Conservation (phyloP, 2,113 vertebrate species). For the Notothenia coriiceps region DNA sequence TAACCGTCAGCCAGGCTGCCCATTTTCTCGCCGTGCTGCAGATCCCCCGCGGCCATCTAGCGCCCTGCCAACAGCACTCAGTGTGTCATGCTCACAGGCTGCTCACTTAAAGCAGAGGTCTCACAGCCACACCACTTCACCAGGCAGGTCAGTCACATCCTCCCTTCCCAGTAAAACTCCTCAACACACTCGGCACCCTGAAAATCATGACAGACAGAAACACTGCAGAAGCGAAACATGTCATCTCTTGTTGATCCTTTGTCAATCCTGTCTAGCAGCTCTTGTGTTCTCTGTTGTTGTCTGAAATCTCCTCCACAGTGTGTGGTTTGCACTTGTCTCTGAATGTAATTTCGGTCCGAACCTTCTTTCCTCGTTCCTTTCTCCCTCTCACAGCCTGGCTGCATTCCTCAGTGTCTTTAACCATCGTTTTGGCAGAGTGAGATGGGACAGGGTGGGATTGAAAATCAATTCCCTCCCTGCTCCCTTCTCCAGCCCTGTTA, state of each 20-base stretch:
- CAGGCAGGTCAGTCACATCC: slow-evolving; percentile 37
- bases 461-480: slow-evolving; percentile 8
- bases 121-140: slow-evolving; percentile 57
- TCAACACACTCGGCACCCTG: slow-evolving; percentile 15
- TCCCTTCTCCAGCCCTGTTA: slow-evolving; percentile 33
- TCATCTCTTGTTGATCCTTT: slow-evolving; percentile 38
- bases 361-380: slow-evolving; percentile 25
- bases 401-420: slow-evolving; percentile 36
- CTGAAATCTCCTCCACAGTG: slow-evolving; percentile 47
- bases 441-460: slow-evolving; percentile 7
- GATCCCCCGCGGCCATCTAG: slow-evolving; percentile 46
- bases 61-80: slow-evolving; percentile 71
- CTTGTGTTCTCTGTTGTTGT: slow-evolving; percentile 53
- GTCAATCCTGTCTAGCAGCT: slow-evolving; percentile 35
- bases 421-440: slow-evolving; percentile 40
- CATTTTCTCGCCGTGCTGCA: slow-evolving; percentile 32
- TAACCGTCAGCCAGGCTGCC: slow-evolving; percentile 49
- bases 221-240: slow-evolving; percentile 29
- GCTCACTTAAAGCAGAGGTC: slow-evolving; percentile 65
- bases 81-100: slow-evolving; percentile 46
- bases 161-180: neutral
- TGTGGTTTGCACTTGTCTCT: slow-evolving; percentile 35
- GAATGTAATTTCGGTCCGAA: slow-evolving; percentile 43
- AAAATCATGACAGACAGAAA: slow-evolving; percentile 35
- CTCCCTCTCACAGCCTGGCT: slow-evolving; percentile 50